Evolutionary conservation across 2,113 vertebrate genomes (phyloP).

Genomic region (Suricata suricatta): DNA sequence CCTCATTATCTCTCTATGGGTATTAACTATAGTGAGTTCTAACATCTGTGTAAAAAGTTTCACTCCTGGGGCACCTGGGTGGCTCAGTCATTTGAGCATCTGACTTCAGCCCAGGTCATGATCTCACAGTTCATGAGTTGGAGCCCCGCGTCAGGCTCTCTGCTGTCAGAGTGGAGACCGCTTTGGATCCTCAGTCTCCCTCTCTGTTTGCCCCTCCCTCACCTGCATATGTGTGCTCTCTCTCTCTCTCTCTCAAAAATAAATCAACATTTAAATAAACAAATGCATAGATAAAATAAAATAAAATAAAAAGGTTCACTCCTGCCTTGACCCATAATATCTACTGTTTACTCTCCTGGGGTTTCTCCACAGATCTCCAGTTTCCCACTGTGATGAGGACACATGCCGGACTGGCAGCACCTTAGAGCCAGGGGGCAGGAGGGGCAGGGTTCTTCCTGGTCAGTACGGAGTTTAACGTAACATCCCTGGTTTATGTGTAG

Average conservation of each 20-base stretch:
- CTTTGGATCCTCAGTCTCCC: too few relatives aligned
- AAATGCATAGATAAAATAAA: too few relatives aligned
- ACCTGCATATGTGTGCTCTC: too few relatives aligned
- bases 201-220: too few relatives aligned
- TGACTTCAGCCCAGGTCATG: too few relatives aligned
- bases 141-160: too few relatives aligned
- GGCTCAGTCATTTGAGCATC: too few relatives aligned
- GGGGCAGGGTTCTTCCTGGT: neutral
- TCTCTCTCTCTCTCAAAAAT: too few relatives aligned
- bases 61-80: too few relatives aligned
- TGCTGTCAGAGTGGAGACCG: too few relatives aligned
- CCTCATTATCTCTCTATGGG: neutral
- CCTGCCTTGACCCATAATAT: neutral
- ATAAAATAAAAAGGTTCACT: neutral
- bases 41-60: neutral
- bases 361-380: neutral
- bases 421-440: neutral
- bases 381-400: neutral
- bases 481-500: neutral
- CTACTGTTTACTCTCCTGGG: neutral
- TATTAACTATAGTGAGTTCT: neutral
- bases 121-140: too few relatives aligned
- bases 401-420: neutral
- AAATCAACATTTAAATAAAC: too few relatives aligned
- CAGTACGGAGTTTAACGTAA: neutral